Base-by-base conservation (phyloP, 2,888 invertebrate species). In the Drosophila ezoana region DNA sequence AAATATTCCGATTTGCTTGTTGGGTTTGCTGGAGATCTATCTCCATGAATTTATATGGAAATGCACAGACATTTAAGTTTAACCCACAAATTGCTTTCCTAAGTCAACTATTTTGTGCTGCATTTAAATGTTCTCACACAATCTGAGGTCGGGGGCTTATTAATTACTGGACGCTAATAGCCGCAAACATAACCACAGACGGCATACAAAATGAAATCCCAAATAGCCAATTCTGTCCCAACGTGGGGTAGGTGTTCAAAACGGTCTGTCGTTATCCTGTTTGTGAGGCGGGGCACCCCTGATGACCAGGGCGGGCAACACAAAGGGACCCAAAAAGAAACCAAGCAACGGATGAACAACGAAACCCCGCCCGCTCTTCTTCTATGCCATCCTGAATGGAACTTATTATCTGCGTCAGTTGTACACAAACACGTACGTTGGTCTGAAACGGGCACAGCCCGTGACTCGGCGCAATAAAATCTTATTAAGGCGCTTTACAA, bases 381-480 rank as follows among this genome's bases (percentile, higher is more conserved):
- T 4, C 56, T 44, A 44, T 44, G 60, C 14, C 44, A 35, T 28
- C 28, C 8, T 67, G 69, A 66, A 73, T 70, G 73, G 62, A 78
- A 79, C 79, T 82, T 79, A 89, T 89, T 90, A 90, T 89, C 90
- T 84, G 81, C 80, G 61, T 66, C 81, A 78, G 76, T 81, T 76
- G 72, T 77, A 79, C 82, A 73, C 76, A 60, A 72, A 89, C 89
- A 88, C 89, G 88, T 87, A 69, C 82, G 56, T 38, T 28, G 38
- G 48, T 44, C 35, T 18, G 32, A 18, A 5, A 14, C 48, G 60
- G 63, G 49, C 62, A 35, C 43, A 52, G n/a, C 62, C 65, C 90
- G 75, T 90, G 89, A 89, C 87, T 82, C 64, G 74, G 65, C 72
- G 85, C 90, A 81, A 89, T 90, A 89, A 89, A 89, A 89, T 81